Evolutionary conservation across 2,113 vertebrate species (phyloP).

Genomic region (Coturnix japonica): DNA sequence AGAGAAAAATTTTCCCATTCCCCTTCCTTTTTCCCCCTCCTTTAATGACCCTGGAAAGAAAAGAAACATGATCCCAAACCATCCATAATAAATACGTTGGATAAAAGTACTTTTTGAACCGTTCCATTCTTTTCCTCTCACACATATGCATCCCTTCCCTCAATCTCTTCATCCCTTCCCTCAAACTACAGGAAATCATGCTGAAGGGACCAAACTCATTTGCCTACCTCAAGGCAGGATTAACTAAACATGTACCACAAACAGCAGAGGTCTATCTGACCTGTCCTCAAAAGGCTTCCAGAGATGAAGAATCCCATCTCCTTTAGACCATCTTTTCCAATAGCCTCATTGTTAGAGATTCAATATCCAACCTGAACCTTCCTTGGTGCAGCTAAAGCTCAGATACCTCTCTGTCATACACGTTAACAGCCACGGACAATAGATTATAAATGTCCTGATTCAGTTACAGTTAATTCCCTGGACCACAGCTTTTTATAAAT

Average conservation of each 20-base stretch:
- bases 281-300: conserved; percentile 7
- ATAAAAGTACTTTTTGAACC: conserved; percentile 30
- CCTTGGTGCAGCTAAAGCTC: conserved; percentile 14
- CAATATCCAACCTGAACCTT: not conserved
- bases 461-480: not conserved
- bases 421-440: not conserved
- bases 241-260: not conserved
- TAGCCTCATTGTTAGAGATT: conserved; percentile 15
- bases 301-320: not conserved
- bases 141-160: not conserved
- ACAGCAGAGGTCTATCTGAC: conserved; percentile 19
- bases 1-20: conserved; percentile 19
- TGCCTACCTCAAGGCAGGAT: not conserved
- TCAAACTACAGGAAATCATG: not conserved
- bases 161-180: conserved; percentile 22
- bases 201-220: not conserved
- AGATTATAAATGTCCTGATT: conserved; percentile 15
- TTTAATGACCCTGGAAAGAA: conserved; percentile 50
- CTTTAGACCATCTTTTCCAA: conserved; percentile 10
- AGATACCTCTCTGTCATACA: not conserved
- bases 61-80: conserved; percentile 32
- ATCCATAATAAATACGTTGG: not conserved
- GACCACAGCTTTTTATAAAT: not conserved
- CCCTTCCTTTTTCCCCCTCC: not conserved
- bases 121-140: conserved; percentile 7